Percentiles rank a stretch among this genome's conserved stretches.
phyloP scores from a whole-genome alignment of 2,113 vertebrate genomes.

The Protobothrops flavoviridis region DNA sequence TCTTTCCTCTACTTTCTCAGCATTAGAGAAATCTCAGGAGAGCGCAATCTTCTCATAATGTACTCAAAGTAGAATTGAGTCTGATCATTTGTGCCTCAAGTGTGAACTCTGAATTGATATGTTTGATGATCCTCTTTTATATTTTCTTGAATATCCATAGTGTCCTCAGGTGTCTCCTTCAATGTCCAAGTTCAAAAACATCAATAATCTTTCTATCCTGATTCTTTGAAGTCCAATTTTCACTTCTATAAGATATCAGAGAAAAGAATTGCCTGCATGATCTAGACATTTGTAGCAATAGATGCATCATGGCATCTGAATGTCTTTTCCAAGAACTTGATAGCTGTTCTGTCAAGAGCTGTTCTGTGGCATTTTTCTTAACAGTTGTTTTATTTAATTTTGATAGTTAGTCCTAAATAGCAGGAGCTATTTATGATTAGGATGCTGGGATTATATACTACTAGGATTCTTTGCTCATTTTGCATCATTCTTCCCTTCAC shows the following conservation, averaged over 20 bases:
- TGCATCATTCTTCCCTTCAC: neutral
- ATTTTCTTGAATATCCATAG: neutral
- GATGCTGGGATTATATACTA: neutral
- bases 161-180: neutral
- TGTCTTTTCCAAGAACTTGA: neutral
- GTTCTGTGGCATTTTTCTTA: neutral
- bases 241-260: neutral
- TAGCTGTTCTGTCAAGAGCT: neutral
- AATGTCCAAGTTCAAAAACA: neutral
- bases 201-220: neutral
- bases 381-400: neutral
- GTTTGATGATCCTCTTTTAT: neutral
- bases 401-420: neutral
- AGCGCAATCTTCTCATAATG: neutral
- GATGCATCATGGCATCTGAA: neutral
- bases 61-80: neutral
- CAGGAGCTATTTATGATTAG: neutral
- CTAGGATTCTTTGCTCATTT: neutral
- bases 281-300: neutral
- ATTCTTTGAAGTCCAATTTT: neutral
- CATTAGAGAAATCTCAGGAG: neutral
- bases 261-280: neutral
- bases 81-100: neutral
- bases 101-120: neutral
- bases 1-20: neutral